Conservation (phyloP, 2,888 invertebrate species). For the Amphiduros pacificus region DNA sequence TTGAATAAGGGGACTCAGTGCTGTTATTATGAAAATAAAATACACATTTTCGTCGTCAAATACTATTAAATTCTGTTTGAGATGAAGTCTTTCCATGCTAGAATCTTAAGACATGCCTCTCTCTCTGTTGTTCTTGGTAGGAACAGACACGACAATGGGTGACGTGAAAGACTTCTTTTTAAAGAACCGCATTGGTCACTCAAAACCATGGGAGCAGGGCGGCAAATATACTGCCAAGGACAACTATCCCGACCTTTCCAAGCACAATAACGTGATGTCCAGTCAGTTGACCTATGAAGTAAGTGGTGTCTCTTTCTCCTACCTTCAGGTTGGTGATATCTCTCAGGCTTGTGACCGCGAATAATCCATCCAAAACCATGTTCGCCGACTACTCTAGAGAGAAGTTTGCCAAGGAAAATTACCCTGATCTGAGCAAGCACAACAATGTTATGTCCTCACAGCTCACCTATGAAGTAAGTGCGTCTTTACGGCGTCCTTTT, state of each 20-base stretch:
- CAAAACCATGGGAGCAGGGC: slow-evolving; percentile 17
- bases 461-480: slow-evolving; percentile 16
- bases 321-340: slow-evolving; percentile 3
- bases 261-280: slow-evolving; percentile 21
- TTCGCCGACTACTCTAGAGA: slow-evolving; percentile 11
- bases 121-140: too few relatives aligned
- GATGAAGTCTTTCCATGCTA: too few relatives aligned
- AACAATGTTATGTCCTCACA: slow-evolving; percentile 17
- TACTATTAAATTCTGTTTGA: too few relatives aligned
- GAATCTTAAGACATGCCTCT: too few relatives aligned
- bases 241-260: slow-evolving; percentile 25
- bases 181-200: slow-evolving; percentile 15
- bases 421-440: slow-evolving; percentile 15
- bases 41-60: too few relatives aligned
- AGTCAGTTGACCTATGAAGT: slow-evolving; percentile 25
- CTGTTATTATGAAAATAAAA: too few relatives aligned
- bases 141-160: too few relatives aligned
- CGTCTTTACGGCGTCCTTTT: too few relatives aligned
- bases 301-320: slow-evolving; percentile 12
- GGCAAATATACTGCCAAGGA: slow-evolving; percentile 17
- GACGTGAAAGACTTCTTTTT: slow-evolving; percentile 11
- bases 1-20: too few relatives aligned
- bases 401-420: slow-evolving; percentile 18
- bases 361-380: slow-evolving; percentile 1
- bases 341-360: background rate